Base-by-base conservation (phyloP, 2,113 vertebrate genomes). In the Capreolus pygargus region DNA sequence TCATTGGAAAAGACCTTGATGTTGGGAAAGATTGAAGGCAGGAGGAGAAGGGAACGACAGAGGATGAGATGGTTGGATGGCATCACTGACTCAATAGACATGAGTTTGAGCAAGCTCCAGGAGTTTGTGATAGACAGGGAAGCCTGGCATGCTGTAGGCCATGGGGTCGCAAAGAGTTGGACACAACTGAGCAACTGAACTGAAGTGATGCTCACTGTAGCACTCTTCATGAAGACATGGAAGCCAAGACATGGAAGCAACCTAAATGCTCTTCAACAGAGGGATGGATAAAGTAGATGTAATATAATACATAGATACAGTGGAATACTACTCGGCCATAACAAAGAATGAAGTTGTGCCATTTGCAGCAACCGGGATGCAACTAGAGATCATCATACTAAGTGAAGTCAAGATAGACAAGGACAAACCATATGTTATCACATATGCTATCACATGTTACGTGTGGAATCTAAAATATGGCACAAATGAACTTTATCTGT, bases 81-180 rank as follows among this genome's bases (percentile, higher is more conserved):
- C 5, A 36, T 36, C 33, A 70, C 9, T 21, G 9, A 70, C 16
- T 19, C n/a, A 5, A 70, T 12, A 5, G n/a, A 36, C 64, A 21
- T 36, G 64, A 36, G n/a, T 70, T 6, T 70, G n/a, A 70, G 9
- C 17, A 6, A n/a, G n/a, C 19, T 36, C 9, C 2, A 5, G 64
- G 64, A 36, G n/a, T 70, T 36, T n/a, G n/a, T 70, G 64, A 36
- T 0, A 5, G 64, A 70, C 19, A 36, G 19, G n/a, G n/a, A 70
- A 0, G 4, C n/a, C n/a, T 23, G 64, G 64, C 4, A 0, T 12
- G 64, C n/a, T 36, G 9, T 21, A 36, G n/a, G 9, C 2, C 64
- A 36, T 5, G 64, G 64, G n/a, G 64, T 36, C 17, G 0, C n/a
- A 21, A 70, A 36, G n/a, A 36, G n/a, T 0, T 19, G 5, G n/a